Evolutionary conservation across 2,888 invertebrate genomes (phyloP).

Genomic region (Scaptomyza flava): DNA sequence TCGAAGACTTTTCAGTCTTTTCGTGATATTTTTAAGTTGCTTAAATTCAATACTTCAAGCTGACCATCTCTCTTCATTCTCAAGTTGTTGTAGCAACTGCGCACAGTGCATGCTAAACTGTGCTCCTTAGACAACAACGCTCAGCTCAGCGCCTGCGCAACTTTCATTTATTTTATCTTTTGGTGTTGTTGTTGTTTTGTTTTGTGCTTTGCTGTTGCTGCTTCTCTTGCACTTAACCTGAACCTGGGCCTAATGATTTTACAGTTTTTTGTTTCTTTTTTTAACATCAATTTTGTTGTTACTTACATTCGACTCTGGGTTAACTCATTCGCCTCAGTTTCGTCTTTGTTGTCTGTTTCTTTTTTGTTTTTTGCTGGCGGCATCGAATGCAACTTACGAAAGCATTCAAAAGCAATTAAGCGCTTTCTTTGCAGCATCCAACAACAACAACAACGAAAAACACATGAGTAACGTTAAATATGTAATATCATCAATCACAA

Average conservation of each 20-base stretch:
- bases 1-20: too few species aligned
- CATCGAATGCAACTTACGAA: conserved; percentile 64
- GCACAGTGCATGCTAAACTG: conserved; percentile 19
- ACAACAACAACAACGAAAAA: conserved; percentile 8
- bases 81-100: neutral
- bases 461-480: conserved; percentile 46
- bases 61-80: conserved; percentile 21
- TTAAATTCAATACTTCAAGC: neutral
- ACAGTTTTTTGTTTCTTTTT: conserved; percentile 36
- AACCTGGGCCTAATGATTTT: conserved; percentile 53
- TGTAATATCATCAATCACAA: conserved; percentile 66
- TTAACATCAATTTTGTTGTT: neutral
- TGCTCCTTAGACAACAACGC: conserved; percentile 2
- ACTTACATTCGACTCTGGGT: neutral
- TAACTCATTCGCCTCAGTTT: neutral
- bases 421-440: conserved; percentile 59
- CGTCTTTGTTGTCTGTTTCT: conserved; percentile 2
- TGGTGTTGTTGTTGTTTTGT: conserved; percentile 7
- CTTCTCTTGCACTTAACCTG: too few species aligned
- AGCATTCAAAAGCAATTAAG: conserved; percentile 72
- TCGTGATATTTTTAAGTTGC: too few species aligned
- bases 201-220: conserved; percentile 5
- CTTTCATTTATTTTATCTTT: conserved; percentile 10
- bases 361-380: conserved; percentile 36
- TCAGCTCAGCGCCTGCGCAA: conserved; percentile 24